Percentiles rank a stretch among this genome's conserved stretches.
Conservation (phyloP, 2,888 invertebrate genomes). For the Hydraecia micacea region DNA sequence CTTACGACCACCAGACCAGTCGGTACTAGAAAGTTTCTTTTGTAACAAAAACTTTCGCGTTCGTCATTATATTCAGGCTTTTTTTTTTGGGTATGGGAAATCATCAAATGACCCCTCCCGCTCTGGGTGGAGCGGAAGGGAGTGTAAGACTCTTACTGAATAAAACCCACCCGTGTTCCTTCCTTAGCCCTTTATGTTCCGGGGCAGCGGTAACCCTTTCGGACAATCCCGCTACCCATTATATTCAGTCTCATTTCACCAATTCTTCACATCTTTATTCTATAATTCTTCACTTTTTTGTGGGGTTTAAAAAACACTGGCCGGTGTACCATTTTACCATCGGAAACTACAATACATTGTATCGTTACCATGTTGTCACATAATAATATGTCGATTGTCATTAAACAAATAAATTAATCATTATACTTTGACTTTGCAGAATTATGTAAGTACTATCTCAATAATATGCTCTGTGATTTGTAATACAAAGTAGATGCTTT, state of each 20-base stretch:
- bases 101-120: too few species aligned
- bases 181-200: too few species aligned
- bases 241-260: constrained; percentile 4
- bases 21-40: neutral
- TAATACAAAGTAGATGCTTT: constrained; percentile 19
- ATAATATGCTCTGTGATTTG: constrained; percentile 17
- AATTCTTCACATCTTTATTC: constrained; percentile 5
- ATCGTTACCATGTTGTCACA: neutral
- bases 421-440: constrained; percentile 44
- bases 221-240: too few species aligned
- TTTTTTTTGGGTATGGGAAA: too few species aligned
- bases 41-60: neutral
- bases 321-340: constrained; percentile 16
- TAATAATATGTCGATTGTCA: neutral
- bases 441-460: constrained; percentile 43
- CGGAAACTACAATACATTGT: constrained; percentile 14
- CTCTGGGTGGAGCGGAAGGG: too few species aligned
- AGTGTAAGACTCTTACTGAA: too few species aligned
- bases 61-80: neutral
- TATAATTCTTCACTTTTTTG: neutral
- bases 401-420: constrained; percentile 15
- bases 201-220: too few species aligned
- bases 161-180: too few species aligned
- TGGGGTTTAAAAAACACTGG: constrained; percentile 25
- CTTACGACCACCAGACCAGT: neutral